Evolutionary conservation across 92 coral and sea anemone genomes (phyloP).

Genomic region (Epizoanthus scotinus): DNA sequence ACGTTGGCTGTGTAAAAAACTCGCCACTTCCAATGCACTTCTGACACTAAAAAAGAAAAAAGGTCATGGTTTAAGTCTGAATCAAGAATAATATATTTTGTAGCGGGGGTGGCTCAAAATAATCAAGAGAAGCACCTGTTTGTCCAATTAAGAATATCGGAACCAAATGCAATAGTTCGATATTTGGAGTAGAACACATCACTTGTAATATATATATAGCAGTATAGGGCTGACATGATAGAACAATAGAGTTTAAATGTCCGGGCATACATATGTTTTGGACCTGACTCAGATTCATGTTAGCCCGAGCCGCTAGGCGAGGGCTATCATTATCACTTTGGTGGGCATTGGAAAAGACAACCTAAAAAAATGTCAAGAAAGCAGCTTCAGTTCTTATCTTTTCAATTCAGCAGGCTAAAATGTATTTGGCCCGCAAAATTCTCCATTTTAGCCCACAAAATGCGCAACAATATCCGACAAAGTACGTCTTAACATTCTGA

Average conservation of each 20-base stretch:
- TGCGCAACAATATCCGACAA: conserved; percentile 34
- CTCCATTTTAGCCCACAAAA: conserved; percentile 30
- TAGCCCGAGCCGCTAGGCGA: conserved; percentile 19
- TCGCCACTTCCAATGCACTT: conserved; percentile 48
- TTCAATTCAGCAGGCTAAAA: conserved; percentile 39
- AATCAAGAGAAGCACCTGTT: conserved; percentile 30
- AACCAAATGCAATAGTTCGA: conserved; percentile 12
- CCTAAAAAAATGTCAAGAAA: conserved; percentile 10
- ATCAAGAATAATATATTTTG: conserved; percentile 20
- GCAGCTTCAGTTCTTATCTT: conserved; percentile 14
- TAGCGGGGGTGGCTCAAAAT: conserved; percentile 21
- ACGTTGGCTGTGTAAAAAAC: conserved; percentile 29
- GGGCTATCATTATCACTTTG: conserved; percentile 10
- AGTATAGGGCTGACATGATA: conserved; percentile 18
- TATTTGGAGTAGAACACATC: conserved; percentile 17
- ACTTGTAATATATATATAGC: not conserved
- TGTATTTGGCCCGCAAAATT: conserved; percentile 34
- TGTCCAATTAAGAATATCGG: conserved; percentile 19
- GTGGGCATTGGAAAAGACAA: conserved; percentile 19
- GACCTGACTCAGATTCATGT: conserved; percentile 6
- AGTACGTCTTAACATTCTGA: not conserved
- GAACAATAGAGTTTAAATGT: conserved; percentile 16
- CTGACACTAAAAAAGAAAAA: conserved; percentile 20
- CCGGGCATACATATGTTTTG: not conserved
- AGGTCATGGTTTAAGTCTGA: conserved; percentile 1